A percentile compares a stretch with the other conserved stretches of the same genome.
Evolutionary conservation across 2,797 vertebrate species (phyloP).

Genomic region (Microtus agrestis): DNA sequence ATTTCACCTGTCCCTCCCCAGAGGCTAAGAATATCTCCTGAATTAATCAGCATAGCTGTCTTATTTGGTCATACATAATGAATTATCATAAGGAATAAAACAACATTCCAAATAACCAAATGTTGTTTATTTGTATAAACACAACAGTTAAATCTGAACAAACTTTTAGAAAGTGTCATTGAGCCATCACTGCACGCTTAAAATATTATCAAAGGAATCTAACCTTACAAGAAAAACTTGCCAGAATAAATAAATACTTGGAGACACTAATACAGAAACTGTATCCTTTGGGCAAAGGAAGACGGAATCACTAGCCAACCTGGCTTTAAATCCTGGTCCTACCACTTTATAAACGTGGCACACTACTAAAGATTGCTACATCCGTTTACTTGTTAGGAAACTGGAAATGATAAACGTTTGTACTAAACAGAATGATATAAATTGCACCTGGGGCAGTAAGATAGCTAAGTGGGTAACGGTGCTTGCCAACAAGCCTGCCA

Average conservation of each 20-base stretch:
- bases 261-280: not conserved
- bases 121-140: not conserved
- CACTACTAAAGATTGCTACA: conserved; percentile 13
- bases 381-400: conserved; percentile 12
- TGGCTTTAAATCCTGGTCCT: not conserved
- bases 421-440: conserved; percentile 17
- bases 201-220: conserved; percentile 3
- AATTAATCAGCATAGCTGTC: not conserved
- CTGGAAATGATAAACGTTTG: not conserved
- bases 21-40: conserved; percentile 22
- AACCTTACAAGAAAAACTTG: not conserved
- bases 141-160: not conserved
- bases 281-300: not conserved
- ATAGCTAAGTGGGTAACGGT: not conserved
- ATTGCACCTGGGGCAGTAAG: not conserved
- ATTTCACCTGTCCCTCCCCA: not conserved
- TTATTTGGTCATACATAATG: not conserved
- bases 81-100: conserved; percentile 39
- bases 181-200: not conserved
- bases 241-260: conserved; percentile 35
- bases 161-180: not conserved
- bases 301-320: not conserved
- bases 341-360: not conserved
- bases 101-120: not conserved
- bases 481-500: not conserved